phyloP scores from a whole-genome alignment of 2,113 vertebrate species.

The Neotoma lepida region DNA sequence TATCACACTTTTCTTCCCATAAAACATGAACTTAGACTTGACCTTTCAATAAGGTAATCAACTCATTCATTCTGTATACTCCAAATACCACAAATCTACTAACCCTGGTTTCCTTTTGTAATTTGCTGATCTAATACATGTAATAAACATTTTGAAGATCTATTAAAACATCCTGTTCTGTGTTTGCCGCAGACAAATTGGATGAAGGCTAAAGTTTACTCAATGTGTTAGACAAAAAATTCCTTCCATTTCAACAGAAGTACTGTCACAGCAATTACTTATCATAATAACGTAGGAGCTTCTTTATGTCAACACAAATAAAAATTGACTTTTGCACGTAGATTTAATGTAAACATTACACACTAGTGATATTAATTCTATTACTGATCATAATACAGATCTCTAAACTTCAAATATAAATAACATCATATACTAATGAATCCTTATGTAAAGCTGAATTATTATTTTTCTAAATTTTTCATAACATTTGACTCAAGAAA shows the following conservation, averaged over 20 bases:
- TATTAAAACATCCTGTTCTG: constrained; percentile 69
- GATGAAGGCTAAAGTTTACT: constrained; percentile 10
- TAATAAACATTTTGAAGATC: constrained; percentile 67
- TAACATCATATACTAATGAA: background rate
- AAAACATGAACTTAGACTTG: background rate
- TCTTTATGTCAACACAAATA: background rate
- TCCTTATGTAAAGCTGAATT: background rate
- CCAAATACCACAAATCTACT: constrained; percentile 39
- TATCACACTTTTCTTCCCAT: background rate
- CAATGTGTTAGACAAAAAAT: background rate
- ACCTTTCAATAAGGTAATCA: constrained; percentile 37
- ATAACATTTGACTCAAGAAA: background rate
- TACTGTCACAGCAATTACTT: background rate
- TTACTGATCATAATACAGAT: background rate
- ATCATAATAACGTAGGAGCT: background rate
- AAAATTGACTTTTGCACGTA: background rate
- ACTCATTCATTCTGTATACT: constrained; percentile 33
- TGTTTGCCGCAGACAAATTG: constrained; percentile 47
- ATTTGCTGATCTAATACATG: background rate
- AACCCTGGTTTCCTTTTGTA: constrained; percentile 43
- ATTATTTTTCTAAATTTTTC: background rate
- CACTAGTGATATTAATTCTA: background rate
- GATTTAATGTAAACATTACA: background rate
- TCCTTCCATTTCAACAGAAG: background rate
- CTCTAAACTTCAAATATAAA: background rate